Evolutionary conservation across 2,888 invertebrate genomes (phyloP), one percentile per base, ranked within the genome.

Genomic region (Colletes collaris): DNA sequence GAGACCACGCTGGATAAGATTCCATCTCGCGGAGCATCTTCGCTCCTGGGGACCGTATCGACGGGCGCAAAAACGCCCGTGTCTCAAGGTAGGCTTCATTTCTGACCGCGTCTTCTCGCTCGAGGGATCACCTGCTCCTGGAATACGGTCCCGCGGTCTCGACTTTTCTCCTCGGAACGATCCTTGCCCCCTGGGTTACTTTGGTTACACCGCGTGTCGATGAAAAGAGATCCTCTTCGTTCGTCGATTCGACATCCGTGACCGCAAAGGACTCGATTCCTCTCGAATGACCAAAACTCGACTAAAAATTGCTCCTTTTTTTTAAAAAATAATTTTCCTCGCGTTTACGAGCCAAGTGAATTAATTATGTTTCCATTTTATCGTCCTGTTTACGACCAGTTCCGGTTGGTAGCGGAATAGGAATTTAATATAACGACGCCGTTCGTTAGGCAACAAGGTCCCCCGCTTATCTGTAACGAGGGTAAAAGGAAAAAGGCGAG

Each of bases 51-150:
- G 16, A 52, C 27, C 50, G 59, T 76, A 76, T 80, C 80, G 80
- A 64, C 76, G 52, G 52, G 63, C n/a, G 56, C 74, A 78, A 85
- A 86, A 86, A 86, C 76, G 68, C 27, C 50, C 63, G 50, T 53
- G 68, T 74, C 77, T 86, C 86, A 87, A 86, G 86, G 86, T 83
- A 85, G 87, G 79, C 86, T 85, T 83, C 82, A 83, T 87, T 87
- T 86, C 87, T 87, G 73, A 72, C 63, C 82, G 75, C 76, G 59
- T 64, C 73, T 62, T 75, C 75, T 62, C 64, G 72, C 73, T 35
- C 73, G 58, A 66, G 63, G n/a, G 76, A 84, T 84, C 86, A 82
- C 80, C 75, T 64, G 84, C 79, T 79, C 68, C 77, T 76, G 80
- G 74, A 63, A 76, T 82, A 75, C 59, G 27, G 60, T 64, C 68